Conservation (phyloP, 2,797 vertebrate genomes). For the Tamandua tetradactyla region DNA sequence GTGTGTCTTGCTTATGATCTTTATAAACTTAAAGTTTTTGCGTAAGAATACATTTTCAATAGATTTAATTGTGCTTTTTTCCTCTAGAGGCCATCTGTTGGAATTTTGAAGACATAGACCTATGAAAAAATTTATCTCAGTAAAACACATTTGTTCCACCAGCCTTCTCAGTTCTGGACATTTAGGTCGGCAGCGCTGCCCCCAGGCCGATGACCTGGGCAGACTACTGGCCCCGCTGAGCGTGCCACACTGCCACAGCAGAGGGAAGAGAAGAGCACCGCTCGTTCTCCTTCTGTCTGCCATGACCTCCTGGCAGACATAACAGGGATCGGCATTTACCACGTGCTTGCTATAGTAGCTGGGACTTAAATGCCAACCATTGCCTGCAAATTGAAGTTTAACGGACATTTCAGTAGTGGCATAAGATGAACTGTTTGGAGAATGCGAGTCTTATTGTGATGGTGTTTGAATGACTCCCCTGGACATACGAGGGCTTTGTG, state of each 20-base stretch:
- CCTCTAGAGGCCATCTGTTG: neutral
- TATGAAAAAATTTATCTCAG: neutral
- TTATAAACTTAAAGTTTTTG: neutral
- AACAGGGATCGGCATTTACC: neutral
- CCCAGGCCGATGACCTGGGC: neutral
- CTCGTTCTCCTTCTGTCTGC: neutral
- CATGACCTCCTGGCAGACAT: neutral
- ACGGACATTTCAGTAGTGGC: neutral
- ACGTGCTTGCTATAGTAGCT: neutral
- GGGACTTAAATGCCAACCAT: slow-evolving; percentile 23
- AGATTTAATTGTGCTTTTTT: neutral
- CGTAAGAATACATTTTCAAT: slow-evolving; percentile 3
- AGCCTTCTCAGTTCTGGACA: neutral
- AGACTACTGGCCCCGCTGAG: slow-evolving; percentile 13
- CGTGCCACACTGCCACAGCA: neutral
- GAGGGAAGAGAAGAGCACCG: neutral
- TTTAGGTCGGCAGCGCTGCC: neutral
- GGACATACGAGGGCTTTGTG: neutral
- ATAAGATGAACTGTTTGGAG: neutral
- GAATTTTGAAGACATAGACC: slow-evolving; percentile 24
- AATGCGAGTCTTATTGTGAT: neutral
- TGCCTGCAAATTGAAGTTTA: slow-evolving; percentile 16
- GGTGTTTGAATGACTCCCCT: neutral
- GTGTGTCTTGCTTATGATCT: neutral
- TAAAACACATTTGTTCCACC: neutral